These are phyloP conservation scores for Habrosyne pyritoides DNA, from an alignment of 2,888 invertebrate species.

Conservation along the genomic window DNA sequence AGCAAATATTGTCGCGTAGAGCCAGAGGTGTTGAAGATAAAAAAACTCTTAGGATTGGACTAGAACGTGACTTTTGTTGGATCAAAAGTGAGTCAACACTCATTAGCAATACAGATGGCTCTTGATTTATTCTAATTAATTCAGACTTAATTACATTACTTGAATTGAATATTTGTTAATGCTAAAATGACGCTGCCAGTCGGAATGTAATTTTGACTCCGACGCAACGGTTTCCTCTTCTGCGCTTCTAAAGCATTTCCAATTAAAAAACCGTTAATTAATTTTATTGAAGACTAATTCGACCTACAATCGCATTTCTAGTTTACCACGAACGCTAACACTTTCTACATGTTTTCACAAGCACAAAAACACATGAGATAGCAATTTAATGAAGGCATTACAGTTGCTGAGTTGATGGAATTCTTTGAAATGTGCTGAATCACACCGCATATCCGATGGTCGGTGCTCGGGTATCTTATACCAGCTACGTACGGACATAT, in stretches of 20 bases:
- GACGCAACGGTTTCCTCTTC: neutral
- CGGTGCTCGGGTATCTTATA: constrained; percentile 14
- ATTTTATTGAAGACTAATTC: neutral
- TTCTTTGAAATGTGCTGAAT: constrained; percentile 16
- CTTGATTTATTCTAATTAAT: constrained; percentile 2
- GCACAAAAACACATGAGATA: neutral
- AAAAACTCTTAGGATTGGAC: neutral
- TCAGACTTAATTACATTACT: constrained; percentile 2
- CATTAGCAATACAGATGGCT: neutral
- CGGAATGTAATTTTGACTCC: neutral
- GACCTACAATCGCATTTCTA: too few relatives aligned
- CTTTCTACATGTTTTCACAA: neutral
- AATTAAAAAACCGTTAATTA: neutral
- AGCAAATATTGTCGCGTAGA: neutral
- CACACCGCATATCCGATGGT: constrained; percentile 15
- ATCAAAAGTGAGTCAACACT: constrained; percentile 3
- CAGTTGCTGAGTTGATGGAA: neutral
- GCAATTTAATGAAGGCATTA: neutral
- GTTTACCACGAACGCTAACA: too few relatives aligned
- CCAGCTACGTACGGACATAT: constrained; percentile 16
- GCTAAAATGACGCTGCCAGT: neutral
- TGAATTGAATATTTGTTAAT: neutral
- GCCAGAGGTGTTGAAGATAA: too few relatives aligned
- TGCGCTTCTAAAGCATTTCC: neutral
- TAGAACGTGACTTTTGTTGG: constrained; percentile 2